Conservation (phyloP, 2,888 invertebrate genomes). For the Rotaria sp. region DNA sequence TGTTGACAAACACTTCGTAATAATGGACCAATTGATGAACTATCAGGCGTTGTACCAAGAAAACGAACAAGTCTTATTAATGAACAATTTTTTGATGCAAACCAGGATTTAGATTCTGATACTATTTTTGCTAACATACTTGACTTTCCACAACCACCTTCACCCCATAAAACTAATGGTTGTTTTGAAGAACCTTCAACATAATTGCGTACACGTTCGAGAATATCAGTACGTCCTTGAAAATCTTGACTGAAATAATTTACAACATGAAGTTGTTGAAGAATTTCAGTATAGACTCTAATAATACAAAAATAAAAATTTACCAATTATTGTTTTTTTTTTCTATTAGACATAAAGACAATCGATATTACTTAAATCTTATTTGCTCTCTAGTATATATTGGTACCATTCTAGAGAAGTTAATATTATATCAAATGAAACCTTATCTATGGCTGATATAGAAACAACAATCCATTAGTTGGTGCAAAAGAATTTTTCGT, state of each 20-base stretch:
- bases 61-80: constrained; percentile 83
- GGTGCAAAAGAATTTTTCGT: no score
- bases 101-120: constrained; percentile 64
- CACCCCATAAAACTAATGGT: constrained; percentile 82
- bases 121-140: constrained; percentile 86
- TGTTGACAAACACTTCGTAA: constrained; percentile 90
- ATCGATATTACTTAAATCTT: no score
- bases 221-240: constrained; percentile 78
- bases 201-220: constrained; percentile 36
- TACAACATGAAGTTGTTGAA: constrained; percentile 89
- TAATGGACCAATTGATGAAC: constrained; percentile 82
- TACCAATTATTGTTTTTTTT: no score
- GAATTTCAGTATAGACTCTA: constrained; percentile 70
- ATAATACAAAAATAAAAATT: constrained; percentile 42
- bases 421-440: no score
- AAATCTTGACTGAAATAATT: constrained; percentile 79
- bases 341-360: no score
- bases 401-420: no score
- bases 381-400: no score
- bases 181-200: constrained; percentile 55
- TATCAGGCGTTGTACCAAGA: constrained; percentile 90
- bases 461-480: no score
- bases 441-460: no score
- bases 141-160: constrained; percentile 94
- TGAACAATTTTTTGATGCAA: constrained; percentile 46